Percentiles rank a stretch among this genome's conserved stretches.
Evolutionary conservation across 2,888 invertebrate species (phyloP).

Genomic region (Anarsia innoxiella): DNA sequence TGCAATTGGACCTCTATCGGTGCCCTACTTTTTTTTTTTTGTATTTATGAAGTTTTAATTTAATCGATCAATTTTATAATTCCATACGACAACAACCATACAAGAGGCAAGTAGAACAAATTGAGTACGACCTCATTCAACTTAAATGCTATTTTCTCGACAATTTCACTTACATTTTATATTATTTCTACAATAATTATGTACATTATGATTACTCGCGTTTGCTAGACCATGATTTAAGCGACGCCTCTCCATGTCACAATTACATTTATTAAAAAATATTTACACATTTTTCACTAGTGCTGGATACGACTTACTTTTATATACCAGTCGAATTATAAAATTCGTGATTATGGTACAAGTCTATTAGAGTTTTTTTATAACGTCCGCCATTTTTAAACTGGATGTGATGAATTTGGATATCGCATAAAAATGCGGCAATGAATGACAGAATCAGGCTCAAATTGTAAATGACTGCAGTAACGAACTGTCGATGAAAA

Average conservation of each 20-base stretch:
- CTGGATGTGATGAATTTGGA: background rate
- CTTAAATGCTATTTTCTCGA: slow-evolving; percentile 32
- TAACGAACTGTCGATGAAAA: slow-evolving; percentile 21
- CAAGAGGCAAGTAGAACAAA: slow-evolving; percentile 9
- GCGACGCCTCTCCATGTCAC: slow-evolving; percentile 30
- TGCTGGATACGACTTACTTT: slow-evolving; percentile 37
- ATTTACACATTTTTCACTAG: slow-evolving; percentile 51
- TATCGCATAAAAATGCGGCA: background rate
- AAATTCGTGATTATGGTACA: slow-evolving; percentile 48
- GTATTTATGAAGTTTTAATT: too few species aligned
- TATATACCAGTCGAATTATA: slow-evolving; percentile 47
- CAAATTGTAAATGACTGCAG: too few species aligned
- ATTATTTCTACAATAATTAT: slow-evolving; percentile 34
- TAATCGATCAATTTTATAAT: too few species aligned
- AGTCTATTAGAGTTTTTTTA: slow-evolving; percentile 32
- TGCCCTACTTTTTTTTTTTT: too few species aligned
- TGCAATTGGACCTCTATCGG: too few species aligned
- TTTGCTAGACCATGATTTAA: slow-evolving; percentile 39
- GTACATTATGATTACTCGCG: slow-evolving; percentile 36
- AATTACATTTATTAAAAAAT: slow-evolving; percentile 36
- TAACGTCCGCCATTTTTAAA: background rate
- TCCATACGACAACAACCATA: too few species aligned
- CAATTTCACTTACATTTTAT: slow-evolving; percentile 25
- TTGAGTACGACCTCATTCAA: slow-evolving; percentile 32
- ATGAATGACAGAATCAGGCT: background rate